Conservation (phyloP, 2,113 vertebrate species). For the Tricholaema leucomelas region DNA sequence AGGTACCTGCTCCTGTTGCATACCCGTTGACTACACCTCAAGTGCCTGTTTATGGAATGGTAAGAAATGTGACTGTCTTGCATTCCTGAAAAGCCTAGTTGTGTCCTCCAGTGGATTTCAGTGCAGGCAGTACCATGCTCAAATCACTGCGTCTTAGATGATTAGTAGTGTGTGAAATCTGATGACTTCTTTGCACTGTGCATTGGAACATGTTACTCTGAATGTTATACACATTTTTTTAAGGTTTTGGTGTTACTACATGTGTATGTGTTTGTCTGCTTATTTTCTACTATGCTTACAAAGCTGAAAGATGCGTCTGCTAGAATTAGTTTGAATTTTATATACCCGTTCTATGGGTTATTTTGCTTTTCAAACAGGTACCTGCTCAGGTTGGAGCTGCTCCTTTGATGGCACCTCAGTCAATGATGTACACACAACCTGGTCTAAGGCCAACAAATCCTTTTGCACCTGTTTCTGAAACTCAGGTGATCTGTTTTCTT, state of each 20-base stretch:
- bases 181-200: background rate
- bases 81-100: background rate
- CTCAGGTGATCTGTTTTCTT: constrained; percentile 77
- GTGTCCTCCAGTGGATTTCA: background rate
- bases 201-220: background rate
- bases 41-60: constrained; percentile 95
- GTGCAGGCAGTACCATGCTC: background rate
- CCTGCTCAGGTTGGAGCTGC: constrained; percentile 85
- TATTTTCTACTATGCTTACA: background rate
- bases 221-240: background rate
- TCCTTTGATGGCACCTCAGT: constrained; percentile 85
- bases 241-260: background rate
- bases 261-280: background rate
- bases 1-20: constrained; percentile 84
- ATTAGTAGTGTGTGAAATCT: background rate
- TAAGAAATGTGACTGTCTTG: constrained; percentile 52
- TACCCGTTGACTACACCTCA: constrained; percentile 89
- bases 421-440: constrained; percentile 86
- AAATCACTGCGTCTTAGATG: background rate
- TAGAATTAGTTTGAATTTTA: background rate
- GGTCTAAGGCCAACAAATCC: constrained; percentile 86
- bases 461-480: constrained; percentile 84
- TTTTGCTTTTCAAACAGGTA: constrained; percentile 72
- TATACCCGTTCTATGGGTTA: background rate
- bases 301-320: background rate